These are phyloP conservation scores for Nymphalis urticae DNA, from an alignment of 2,888 invertebrate genomes.

Conservation along the genomic window DNA sequence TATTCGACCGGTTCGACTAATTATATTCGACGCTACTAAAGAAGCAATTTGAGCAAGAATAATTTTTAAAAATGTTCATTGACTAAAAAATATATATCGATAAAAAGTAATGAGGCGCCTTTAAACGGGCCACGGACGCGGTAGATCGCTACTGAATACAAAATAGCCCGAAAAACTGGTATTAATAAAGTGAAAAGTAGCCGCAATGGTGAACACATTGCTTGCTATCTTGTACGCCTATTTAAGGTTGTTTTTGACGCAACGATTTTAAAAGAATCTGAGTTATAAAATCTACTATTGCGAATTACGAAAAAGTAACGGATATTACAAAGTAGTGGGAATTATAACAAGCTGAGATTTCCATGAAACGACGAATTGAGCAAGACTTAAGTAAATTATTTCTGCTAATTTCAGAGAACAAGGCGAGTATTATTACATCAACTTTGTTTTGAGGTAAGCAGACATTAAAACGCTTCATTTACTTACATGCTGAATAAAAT, in stretches of 20 bases:
- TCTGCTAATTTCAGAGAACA: constrained; percentile 70
- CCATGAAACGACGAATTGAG: constrained; percentile 56
- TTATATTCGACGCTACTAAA: constrained; percentile 24
- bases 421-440: constrained; percentile 50
- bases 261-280: constrained; percentile 14
- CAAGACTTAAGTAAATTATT: constrained; percentile 57
- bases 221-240: constrained; percentile 11
- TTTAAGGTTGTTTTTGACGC: constrained; percentile 2
- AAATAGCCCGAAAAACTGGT: constrained; percentile 39
- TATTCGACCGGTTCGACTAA: neutral
- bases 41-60: constrained; percentile 36
- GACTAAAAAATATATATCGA: constrained; percentile 41
- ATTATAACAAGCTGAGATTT: constrained; percentile 39
- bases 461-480: constrained; percentile 30
- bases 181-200: constrained; percentile 22
- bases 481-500: too few relatives aligned
- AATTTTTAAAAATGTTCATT: constrained; percentile 29
- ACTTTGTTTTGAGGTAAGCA: constrained; percentile 35
- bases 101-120: constrained; percentile 51
- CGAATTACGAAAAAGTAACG: constrained; percentile 26
- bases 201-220: constrained; percentile 7
- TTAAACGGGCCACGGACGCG: constrained; percentile 50
- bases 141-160: constrained; percentile 39
- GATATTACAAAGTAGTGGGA: constrained; percentile 30
- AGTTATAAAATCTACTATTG: constrained; percentile 25